Conservation (phyloP, 92 coral and sea anemone genomes). For the Palythoa heliodiscus region DNA sequence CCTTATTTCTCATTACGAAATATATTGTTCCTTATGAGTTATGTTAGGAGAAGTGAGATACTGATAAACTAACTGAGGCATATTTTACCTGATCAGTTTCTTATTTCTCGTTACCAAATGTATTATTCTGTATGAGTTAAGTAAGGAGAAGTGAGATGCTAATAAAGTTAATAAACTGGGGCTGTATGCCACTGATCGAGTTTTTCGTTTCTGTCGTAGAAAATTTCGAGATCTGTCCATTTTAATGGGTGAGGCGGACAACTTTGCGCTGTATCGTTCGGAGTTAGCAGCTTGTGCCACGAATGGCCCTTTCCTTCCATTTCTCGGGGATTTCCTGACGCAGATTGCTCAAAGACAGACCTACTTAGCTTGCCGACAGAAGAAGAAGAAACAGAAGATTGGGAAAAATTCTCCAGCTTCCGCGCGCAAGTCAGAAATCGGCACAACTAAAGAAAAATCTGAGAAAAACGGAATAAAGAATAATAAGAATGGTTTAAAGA, state of each 20-base stretch:
- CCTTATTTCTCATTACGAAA: no score
- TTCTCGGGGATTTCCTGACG: conserved; percentile 94
- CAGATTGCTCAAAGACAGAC: conserved; percentile 95
- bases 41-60: no score
- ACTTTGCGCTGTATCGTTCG: conserved; percentile 83
- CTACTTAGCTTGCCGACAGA: conserved; percentile 74
- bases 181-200: no score
- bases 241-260: conserved; percentile 91
- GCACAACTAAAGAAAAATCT: neutral
- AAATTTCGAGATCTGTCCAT: conserved; percentile 91
- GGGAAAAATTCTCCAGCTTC: conserved; percentile 35
- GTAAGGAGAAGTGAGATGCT: neutral
- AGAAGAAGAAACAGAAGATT: conserved; percentile 52
- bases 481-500: conserved; percentile 52
- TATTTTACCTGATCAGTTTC: no score
- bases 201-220: conserved; percentile 45
- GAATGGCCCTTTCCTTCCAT: conserved; percentile 80
- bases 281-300: conserved; percentile 66
- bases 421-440: neutral
- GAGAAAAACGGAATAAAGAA: conserved; percentile 8
- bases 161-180: no score
- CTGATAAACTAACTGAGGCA: no score
- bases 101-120: no score
- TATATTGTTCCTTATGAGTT: no score
- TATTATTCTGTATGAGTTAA: no score